phyloP scores from a whole-genome alignment of 2,888 invertebrate species.

The Carpatolechia fugitivella region DNA sequence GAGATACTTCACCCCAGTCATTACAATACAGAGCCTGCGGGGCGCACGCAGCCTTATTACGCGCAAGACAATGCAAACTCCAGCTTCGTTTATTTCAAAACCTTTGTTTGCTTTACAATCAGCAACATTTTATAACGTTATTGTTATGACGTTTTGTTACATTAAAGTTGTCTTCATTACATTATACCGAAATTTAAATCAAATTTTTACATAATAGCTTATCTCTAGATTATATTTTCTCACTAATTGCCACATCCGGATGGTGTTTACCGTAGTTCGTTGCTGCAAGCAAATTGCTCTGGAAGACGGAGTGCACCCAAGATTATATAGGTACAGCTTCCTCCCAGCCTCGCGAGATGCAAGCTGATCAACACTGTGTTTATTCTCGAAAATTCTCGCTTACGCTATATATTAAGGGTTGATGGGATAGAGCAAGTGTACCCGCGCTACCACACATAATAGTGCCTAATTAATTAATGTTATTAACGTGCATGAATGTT shows the following conservation, averaged over 20 bases:
- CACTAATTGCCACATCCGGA: neutral
- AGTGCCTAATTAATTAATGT: neutral
- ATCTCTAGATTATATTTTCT: too few species aligned
- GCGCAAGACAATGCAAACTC: too few species aligned
- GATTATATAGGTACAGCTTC: neutral
- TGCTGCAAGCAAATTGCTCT: neutral
- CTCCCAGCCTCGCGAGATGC: neutral
- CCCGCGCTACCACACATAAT: neutral
- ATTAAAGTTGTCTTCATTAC: too few species aligned
- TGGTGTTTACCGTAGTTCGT: neutral
- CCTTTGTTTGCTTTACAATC: too few species aligned
- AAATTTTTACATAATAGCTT: too few species aligned
- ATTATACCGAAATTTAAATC: too few species aligned
- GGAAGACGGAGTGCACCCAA: neutral
- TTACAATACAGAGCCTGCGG: conserved; percentile 25
- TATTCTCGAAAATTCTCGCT: neutral
- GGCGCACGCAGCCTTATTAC: conserved; percentile 22
- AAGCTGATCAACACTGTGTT: neutral
- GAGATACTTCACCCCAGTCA: neutral
- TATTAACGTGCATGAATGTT: too few species aligned
- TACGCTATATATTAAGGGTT: neutral
- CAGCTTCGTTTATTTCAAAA: too few species aligned
- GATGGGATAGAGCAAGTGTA: neutral
- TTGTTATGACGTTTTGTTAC: too few species aligned
- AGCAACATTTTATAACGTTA: too few species aligned